Base-by-base conservation (phyloP, 2,113 vertebrate species). In the Eleginops maclovinus region DNA sequence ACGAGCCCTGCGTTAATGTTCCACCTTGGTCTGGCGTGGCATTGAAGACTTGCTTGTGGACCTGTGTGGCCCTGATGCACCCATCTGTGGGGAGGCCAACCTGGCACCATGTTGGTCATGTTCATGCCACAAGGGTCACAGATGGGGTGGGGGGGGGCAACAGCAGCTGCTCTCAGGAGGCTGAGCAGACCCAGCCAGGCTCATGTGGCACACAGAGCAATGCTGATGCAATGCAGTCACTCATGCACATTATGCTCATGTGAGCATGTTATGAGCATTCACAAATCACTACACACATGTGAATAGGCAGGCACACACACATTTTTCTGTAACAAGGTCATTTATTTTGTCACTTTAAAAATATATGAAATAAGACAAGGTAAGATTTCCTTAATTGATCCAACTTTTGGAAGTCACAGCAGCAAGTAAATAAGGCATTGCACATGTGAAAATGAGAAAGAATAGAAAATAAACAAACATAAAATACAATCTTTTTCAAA, bases 71-170 rank as follows among this genome's bases (percentile, higher is more conserved):
- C 26, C 51, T 74, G 44, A 69, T 69, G 44, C 47, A 31, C 50
- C 83, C 74, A 76, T 81, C 74, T 86, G 83, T 83, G 62, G 7
- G 3, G 31, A n/a, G 47, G 65, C 28, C 66, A 55, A 21, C 3
- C 54, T 49, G 26, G 9, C 22, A 71, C 28, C 61, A 51, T 59
- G 72, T 67, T 43, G 50, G 77, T 79, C 56, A 75, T 54, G 44
- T 54, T 53, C 41, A 19, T 70, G 67, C 62, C 54, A 72, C 4
- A 2, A 58, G 59, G 72, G 71, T 79, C 58, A 72, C 79, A 82
- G 49, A 51, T 65, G 54, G 60, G 40, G 31, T 4, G 31, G 31
- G 31, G 31, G n/a, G n/a, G 63, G 40, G 22, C 26, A 54, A 21
- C 28, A 75, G 56, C 76, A 83, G 64, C 81, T 75, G 64, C 67